Conservation (phyloP, 1,140 invertebrate genomes). For the Zaprionus lachaisei region DNA sequence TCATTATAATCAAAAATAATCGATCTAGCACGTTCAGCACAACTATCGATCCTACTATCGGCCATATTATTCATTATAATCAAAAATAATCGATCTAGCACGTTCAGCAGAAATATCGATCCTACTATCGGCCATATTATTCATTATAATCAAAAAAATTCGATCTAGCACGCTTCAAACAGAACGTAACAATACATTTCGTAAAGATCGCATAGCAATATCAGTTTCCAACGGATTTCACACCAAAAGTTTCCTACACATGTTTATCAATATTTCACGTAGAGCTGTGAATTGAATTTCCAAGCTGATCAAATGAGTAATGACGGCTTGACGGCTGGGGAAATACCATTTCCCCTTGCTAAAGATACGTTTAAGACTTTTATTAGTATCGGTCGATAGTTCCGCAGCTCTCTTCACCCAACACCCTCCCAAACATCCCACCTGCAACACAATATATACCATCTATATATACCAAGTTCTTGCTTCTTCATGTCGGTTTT, state of each 20-base stretch:
- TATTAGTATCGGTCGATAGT: background rate
- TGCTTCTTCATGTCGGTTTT: slow-evolving; percentile 12
- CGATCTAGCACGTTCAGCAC: background rate
- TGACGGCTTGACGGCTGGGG: background rate
- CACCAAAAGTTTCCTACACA: background rate
- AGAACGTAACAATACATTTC: background rate
- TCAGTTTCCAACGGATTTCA: background rate
- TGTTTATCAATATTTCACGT: background rate
- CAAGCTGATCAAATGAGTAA: background rate
- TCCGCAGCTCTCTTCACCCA: background rate
- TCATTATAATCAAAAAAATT: background rate
- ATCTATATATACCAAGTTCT: background rate
- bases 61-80: too few relatives aligned
- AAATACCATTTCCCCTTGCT: background rate
- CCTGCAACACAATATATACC: slow-evolving; percentile 16
- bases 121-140: too few relatives aligned
- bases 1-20: background rate
- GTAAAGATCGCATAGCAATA: background rate
- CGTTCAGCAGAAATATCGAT: background rate
- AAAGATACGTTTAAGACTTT: background rate
- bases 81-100: background rate
- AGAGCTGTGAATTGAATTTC: background rate
- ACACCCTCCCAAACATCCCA: slow-evolving; percentile 3
- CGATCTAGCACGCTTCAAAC: background rate
- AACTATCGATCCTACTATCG: too few relatives aligned